Evolutionary conservation across 35 echinoderm and acorn worm species (phyloP).

Genomic region (Ptychodera flava): DNA sequence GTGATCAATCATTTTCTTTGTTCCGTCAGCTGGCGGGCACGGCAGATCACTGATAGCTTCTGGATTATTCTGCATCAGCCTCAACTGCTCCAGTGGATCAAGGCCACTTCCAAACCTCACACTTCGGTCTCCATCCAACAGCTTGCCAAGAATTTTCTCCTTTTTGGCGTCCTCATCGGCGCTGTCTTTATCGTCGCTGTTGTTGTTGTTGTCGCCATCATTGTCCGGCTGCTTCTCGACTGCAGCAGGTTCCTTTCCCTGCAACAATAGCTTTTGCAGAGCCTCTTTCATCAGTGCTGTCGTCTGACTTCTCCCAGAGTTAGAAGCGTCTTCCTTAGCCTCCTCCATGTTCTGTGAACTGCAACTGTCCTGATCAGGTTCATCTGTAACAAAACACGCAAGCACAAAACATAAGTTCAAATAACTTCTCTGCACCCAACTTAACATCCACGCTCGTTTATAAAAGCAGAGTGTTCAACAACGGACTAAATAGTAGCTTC

Average conservation of each 20-base stretch:
- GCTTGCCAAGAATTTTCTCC: conserved; percentile 38
- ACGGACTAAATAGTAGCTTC: too few relatives aligned
- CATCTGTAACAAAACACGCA: too few relatives aligned
- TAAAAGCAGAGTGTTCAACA: too few relatives aligned
- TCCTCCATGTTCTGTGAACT: too few relatives aligned
- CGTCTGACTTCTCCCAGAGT: too few relatives aligned
- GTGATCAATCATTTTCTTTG: neutral
- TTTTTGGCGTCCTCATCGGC: conserved; percentile 23
- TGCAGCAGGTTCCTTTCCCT: conserved; percentile 20
- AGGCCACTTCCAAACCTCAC: conserved; percentile 61
- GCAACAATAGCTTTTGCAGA: too few relatives aligned
- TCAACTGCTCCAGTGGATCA: conserved; percentile 60
- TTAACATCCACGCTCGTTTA: too few relatives aligned
- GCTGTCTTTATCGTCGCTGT: neutral
- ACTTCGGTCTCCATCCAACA: conserved; percentile 61
- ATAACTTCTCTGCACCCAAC: too few relatives aligned
- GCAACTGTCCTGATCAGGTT: too few relatives aligned
- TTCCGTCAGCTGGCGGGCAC: neutral
- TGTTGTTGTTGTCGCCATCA: conserved; percentile 11
- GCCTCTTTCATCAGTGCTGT: too few relatives aligned
- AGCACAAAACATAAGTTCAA: too few relatives aligned
- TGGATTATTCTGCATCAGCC: neutral
- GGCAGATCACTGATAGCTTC: neutral
- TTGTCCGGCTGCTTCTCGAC: neutral
- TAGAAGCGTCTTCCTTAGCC: too few relatives aligned